phyloP scores from a whole-genome alignment of 2,113 vertebrate species.

The Myotis davidii region DNA sequence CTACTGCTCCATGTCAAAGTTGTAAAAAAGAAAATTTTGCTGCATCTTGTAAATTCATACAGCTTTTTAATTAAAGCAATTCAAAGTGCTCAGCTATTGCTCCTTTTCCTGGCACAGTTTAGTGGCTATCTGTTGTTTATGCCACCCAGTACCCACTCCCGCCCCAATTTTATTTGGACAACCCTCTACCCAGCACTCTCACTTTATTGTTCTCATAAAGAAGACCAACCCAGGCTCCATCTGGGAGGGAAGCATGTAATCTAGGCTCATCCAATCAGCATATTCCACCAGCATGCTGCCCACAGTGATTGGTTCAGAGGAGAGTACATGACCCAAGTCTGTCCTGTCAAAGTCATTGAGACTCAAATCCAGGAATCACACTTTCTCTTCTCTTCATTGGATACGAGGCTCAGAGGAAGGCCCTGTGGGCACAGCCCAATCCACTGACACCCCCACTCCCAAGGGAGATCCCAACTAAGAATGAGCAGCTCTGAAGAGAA shows the following conservation, averaged over 20 bases:
- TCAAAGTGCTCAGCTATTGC: background rate
- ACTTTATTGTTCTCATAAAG: background rate
- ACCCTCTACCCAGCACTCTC: background rate
- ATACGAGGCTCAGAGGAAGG: background rate
- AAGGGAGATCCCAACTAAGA: background rate
- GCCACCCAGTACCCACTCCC: background rate
- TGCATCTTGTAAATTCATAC: background rate
- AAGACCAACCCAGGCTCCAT: accelerated
- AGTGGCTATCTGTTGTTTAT: background rate
- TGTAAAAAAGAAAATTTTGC: background rate
- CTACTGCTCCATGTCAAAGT: background rate
- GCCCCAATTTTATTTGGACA: background rate
- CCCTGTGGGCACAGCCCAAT: background rate
- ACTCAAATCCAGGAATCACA: background rate
- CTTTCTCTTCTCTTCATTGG: background rate
- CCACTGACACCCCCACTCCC: background rate
- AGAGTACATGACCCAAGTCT: background rate
- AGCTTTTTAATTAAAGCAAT: background rate
- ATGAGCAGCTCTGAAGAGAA: background rate
- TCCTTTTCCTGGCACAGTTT: background rate
- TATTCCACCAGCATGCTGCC: too few species aligned
- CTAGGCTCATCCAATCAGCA: background rate
- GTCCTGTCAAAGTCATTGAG: background rate
- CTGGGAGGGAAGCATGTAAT: background rate
- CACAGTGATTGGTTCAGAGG: background rate